phyloP scores from a whole-genome alignment of 2,797 vertebrate genomes.

The Arctocebus calabarensis region DNA sequence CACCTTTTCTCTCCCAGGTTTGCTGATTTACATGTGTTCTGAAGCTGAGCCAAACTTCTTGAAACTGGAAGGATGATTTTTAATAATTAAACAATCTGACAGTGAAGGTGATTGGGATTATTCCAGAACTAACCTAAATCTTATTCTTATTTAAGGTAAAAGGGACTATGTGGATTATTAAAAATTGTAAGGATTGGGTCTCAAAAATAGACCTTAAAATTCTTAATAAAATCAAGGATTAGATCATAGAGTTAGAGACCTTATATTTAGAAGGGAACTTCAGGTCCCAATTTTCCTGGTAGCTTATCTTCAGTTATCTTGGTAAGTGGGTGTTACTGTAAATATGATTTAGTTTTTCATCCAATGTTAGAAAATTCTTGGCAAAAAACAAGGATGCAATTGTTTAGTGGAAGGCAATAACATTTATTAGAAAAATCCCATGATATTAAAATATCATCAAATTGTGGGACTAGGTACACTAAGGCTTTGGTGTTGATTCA shows the following conservation, averaged over 20 bases:
- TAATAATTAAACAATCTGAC: constrained; percentile 40
- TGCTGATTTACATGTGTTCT: constrained; percentile 62
- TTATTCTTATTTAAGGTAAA: constrained; percentile 50
- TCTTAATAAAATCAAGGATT: not conserved
- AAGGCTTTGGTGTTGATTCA: not conserved
- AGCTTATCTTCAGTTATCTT: constrained; percentile 56
- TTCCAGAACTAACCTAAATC: constrained; percentile 47
- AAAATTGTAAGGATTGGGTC: not conserved
- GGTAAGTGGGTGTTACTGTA: constrained; percentile 49
- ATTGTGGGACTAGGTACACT: no score
- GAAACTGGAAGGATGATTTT: constrained; percentile 61
- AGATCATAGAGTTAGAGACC: not conserved
- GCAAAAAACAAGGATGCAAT: constrained; percentile 28
- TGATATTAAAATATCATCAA: constrained; percentile 23
- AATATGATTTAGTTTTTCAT: constrained; percentile 59
- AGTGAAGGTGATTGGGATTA: constrained; percentile 49
- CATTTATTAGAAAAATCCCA: not conserved
- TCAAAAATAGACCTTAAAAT: constrained; percentile 51
- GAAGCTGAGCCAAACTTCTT: constrained; percentile 64
- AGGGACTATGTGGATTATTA: not conserved
- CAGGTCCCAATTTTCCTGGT: not conserved
- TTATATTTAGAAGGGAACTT: constrained; percentile 60
- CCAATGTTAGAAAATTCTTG: constrained; percentile 58
- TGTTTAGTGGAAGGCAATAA: constrained; percentile 53
- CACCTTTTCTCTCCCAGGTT: constrained; percentile 69